Conservation (phyloP, 2,888 invertebrate genomes). For the Epirrhoe tristata region DNA sequence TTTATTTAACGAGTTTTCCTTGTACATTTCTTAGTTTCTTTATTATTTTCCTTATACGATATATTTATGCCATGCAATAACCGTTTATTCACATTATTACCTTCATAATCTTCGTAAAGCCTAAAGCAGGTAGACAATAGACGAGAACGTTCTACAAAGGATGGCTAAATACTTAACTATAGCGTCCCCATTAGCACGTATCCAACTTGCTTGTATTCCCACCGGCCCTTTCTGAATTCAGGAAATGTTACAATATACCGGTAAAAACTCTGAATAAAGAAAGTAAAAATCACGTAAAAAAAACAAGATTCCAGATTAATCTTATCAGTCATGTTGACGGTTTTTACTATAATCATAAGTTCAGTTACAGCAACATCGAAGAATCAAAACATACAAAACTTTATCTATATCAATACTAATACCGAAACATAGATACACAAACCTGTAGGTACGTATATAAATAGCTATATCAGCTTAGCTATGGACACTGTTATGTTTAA, state of each 20-base stretch:
- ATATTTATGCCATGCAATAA: conserved; percentile 17
- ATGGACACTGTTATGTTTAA: conserved; percentile 27
- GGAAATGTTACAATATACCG: not conserved
- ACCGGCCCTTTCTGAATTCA: not conserved
- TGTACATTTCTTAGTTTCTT: conserved; percentile 1
- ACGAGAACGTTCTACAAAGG: conserved; percentile 8
- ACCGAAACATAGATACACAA: conserved; percentile 13
- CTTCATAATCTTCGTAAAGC: conserved; percentile 14
- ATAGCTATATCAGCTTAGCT: conserved; percentile 11
- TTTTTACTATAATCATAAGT: not conserved
- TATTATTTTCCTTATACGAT: conserved; percentile 11
- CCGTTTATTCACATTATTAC: conserved; percentile 9
- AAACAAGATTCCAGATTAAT: not conserved
- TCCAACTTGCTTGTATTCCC: not conserved
- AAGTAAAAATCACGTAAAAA: too few relatives aligned
- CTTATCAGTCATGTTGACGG: not conserved
- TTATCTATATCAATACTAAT: not conserved
- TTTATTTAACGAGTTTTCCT: conserved; percentile 6
- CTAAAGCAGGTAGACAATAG: conserved; percentile 14
- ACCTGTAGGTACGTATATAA: not conserved
- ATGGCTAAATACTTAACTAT: conserved; percentile 18
- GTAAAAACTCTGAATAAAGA: too few relatives aligned
- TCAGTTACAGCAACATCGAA: not conserved
- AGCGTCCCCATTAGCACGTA: conserved; percentile 15
- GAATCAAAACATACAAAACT: not conserved